Evolutionary conservation across 2,797 vertebrate genomes (phyloP).

Genomic region (Pseudocheirus occidentalis): DNA sequence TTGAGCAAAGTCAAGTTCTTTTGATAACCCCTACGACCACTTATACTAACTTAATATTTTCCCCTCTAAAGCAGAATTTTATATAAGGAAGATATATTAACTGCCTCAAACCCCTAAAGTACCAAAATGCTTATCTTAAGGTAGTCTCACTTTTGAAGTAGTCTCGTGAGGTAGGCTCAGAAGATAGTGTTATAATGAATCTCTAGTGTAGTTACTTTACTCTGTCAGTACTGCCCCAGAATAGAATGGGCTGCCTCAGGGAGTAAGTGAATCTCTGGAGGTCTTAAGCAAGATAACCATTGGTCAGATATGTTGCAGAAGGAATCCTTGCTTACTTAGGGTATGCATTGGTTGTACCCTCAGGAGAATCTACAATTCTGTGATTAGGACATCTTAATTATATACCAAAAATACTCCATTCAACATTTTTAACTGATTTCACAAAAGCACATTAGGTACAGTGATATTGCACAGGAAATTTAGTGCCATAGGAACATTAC

Average conservation of each 20-base stretch:
- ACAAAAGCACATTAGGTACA: neutral
- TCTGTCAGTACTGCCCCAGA: neutral
- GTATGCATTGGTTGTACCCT: neutral
- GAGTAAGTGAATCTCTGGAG: neutral
- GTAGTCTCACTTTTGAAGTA: constrained; percentile 4
- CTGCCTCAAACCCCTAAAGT: constrained; percentile 11
- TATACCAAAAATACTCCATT: neutral
- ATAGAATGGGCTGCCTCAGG: constrained; percentile 18
- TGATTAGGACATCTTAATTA: neutral
- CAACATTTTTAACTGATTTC: neutral
- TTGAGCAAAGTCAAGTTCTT: neutral
- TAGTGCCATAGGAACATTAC: neutral
- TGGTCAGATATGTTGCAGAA: neutral
- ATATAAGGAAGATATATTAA: neutral
- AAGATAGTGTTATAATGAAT: neutral
- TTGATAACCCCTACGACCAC: neutral
- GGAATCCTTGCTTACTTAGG: neutral
- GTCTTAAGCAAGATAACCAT: neutral
- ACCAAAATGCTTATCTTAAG: constrained; percentile 27
- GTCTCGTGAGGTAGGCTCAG: constrained; percentile 10
- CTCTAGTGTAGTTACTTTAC: neutral
- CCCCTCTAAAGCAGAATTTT: neutral
- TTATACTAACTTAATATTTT: neutral
- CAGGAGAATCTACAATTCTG: neutral
- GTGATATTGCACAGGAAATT: too few relatives aligned